phyloP scores from a whole-genome alignment of 2,797 vertebrate species.

The Sparus aurata region DNA sequence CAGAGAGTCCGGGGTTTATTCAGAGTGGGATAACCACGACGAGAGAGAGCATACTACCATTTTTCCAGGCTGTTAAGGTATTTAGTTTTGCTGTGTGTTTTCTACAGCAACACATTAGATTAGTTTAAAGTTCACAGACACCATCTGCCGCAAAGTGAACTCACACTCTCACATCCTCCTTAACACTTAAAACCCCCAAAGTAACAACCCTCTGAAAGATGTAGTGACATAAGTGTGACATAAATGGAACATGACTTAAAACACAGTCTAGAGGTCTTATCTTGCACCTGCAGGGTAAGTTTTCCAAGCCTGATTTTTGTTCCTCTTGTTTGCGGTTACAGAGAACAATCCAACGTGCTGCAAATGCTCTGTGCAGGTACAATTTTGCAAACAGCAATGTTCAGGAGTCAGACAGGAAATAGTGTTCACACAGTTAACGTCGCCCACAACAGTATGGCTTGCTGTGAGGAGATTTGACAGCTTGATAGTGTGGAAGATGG shows the following conservation, averaged over 20 bases:
- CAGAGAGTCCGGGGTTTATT: constrained; percentile 87
- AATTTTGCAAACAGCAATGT: constrained; percentile 49
- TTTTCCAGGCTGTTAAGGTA: constrained; percentile 88
- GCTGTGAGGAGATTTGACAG: constrained; percentile 52
- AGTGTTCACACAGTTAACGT: constrained; percentile 12
- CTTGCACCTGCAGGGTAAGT: constrained; percentile 46
- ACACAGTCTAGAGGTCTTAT: neutral
- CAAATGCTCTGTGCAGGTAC: constrained; percentile 39
- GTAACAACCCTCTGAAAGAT: neutral
- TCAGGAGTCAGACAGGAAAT: constrained; percentile 73
- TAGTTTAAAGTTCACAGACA: neutral
- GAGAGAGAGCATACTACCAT: constrained; percentile 73
- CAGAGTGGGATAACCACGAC: constrained; percentile 82
- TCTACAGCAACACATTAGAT: neutral
- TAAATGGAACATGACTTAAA: constrained; percentile 5
- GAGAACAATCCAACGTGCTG: constrained; percentile 56
- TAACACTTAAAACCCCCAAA: neutral
- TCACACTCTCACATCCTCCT: constrained; percentile 13
- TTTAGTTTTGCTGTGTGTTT: constrained; percentile 2
- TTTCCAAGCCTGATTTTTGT: constrained; percentile 41
- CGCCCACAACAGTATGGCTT: constrained; percentile 13
- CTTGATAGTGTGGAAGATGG: constrained; percentile 49
- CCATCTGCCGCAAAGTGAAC: neutral
- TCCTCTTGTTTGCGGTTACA: constrained; percentile 59
- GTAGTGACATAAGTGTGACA: neutral